A percentile compares a stretch with the other conserved stretches of the same genome.
These are phyloP conservation scores for Tipula unca DNA, from an alignment of 2,888 invertebrate genomes.

Conservation along the genomic window DNA sequence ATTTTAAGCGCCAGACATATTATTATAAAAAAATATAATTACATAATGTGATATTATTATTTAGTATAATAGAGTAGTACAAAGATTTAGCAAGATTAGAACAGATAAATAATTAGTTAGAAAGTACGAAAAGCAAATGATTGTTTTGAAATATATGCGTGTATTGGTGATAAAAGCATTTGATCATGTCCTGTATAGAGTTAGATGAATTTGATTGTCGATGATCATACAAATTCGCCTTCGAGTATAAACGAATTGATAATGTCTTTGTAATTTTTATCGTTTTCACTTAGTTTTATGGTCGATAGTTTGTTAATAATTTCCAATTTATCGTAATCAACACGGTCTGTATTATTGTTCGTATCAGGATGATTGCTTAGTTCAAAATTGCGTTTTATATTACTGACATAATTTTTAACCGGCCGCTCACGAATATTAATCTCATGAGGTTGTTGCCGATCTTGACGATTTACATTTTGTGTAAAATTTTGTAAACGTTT, in stretches of 20 bases:
- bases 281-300: neutral
- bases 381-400: constrained; percentile 1
- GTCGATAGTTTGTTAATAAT: neutral
- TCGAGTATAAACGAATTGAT: constrained; percentile 25
- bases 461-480: neutral
- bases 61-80: neutral
- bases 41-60: neutral
- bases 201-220: neutral
- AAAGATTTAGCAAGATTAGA: neutral
- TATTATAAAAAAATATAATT: neutral
- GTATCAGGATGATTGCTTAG: neutral
- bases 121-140: neutral
- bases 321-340: neutral
- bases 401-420: neutral
- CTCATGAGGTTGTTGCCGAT: neutral
- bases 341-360: neutral
- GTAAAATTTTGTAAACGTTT: neutral
- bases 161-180: neutral
- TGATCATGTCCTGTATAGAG: neutral
- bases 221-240: constrained; percentile 25
- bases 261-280: constrained; percentile 14
- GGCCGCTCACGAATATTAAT: neutral
- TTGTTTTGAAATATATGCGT: neutral
- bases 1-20: neutral
- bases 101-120: neutral